Evolutionary conservation across 2,888 invertebrate species (phyloP), one percentile per base, ranked within the genome.

Genomic region (Orgyia antiqua): DNA sequence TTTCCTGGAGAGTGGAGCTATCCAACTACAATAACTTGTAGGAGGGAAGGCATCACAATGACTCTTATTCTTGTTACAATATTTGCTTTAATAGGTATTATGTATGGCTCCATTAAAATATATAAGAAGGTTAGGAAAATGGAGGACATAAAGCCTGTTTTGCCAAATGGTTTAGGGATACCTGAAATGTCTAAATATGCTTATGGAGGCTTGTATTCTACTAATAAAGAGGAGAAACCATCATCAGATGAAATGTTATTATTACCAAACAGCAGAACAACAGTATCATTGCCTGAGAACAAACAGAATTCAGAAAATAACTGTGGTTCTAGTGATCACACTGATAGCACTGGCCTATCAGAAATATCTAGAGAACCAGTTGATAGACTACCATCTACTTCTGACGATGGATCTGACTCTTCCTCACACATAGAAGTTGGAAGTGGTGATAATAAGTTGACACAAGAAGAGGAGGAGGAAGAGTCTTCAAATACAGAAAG

Each of bases 131-230:
- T 88, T 51, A 88, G 88, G 54, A 88, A 84, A 49, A 92, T 92
- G 90, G 87, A 88, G 55, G 89, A 92, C 48, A 90, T 93, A 12
- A 89, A 90, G 57, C 89, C 91, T 8, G 90, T 90, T 48, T 67
- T 93, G 39, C 93, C 93, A 11, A 89, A 89, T 27, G 92, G 92
- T 2, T 67, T 93, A 35, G 88, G 71, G 30, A 68, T 79, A 37
- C 78, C 78, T 15, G 78, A 83, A 47, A 64, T 68, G 38, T 64
- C 71, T 2, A 87, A 87, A 48, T 80, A 76, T 44, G 58, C 75
- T 10, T 82, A 73, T 48, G 70, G 70, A 27, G 71, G 64, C 28
- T 78, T 80, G 73, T 78, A 72, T 51, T 73, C 79, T 30, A 57
- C 73, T 12, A 72, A 51, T 28, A 84, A 82, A 51, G 84, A 86